Base-by-base conservation (phyloP, 2,888 invertebrate species). In the Eupeodes luniger region DNA sequence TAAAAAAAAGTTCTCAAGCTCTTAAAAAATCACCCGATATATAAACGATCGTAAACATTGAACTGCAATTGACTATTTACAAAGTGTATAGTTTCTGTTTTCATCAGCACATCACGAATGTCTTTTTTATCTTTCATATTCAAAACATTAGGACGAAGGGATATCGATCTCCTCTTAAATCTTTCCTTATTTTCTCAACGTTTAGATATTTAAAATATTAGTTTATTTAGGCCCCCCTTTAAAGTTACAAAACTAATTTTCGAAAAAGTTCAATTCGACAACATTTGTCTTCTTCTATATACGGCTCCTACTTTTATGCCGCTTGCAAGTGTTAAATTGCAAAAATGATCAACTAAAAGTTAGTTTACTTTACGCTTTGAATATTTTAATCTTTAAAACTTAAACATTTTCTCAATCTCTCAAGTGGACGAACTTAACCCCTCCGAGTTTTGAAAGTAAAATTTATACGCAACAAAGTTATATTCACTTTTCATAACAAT, bases 401-500 rank as follows among this genome's bases (percentile, higher is more conserved):
- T 14, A 40, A 53, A 53, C 16, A 53, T 16, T 14, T 66, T 4
- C 27, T n/a, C 0, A 40, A 27, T 16, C 27, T 16, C 27, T 72
- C 70, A 47, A 82, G 75, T 64, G 19, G 51, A 11, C 55, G 3
- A 85, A 77, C 81, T 27, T 27, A 40, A 40, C 62, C 66, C 77
- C 77, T 77, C 14, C 1, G 40, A 59, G 14, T 27, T 27, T 2
- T 36, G n/a, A 34, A 69, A 75, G 67, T 84, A 69, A 62, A 53
- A 78, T 69, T 69, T 81, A 59, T 44, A 79, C 64, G 72, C 69
- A 62, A 53, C 6, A 62, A 86, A 82, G 40, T 75, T 83, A 34
- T 49, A 34, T 49, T 55, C 69, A 78, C 83, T 78, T 81, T 64
- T 85, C 72, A 77, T 67, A 82, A 82, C 74, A 86, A 86, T 82